phyloP scores from a whole-genome alignment of 2,797 vertebrate genomes.

The Coregonus ussuriensis region DNA sequence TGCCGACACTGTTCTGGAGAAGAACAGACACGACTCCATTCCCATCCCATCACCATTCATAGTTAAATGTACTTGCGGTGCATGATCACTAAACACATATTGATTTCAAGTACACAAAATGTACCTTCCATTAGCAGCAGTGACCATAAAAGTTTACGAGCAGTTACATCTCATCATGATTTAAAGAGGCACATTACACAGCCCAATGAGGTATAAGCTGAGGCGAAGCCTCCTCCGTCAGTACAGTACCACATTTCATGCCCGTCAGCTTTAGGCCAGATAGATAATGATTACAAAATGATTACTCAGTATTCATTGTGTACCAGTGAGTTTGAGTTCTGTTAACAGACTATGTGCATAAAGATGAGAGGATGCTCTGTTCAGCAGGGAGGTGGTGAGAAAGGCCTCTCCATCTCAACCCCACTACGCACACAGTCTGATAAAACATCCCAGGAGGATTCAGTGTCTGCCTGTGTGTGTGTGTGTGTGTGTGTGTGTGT shows the following conservation, averaged over 20 bases:
- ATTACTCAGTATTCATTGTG: neutral
- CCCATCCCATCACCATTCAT: neutral
- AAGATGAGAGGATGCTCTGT: neutral
- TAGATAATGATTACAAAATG: neutral
- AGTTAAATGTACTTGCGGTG: neutral
- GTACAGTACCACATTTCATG: neutral
- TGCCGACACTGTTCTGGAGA: neutral
- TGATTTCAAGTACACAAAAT: constrained; percentile 12
- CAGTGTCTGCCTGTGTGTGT: constrained; percentile 13
- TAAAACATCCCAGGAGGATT: constrained; percentile 14
- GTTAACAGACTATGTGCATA: neutral
- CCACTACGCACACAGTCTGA: neutral
- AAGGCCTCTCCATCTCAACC: constrained; percentile 4
- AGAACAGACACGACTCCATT: neutral
- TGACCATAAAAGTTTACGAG: constrained; percentile 9
- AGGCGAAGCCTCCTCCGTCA: neutral
- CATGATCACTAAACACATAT: neutral
- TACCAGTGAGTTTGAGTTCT: neutral
- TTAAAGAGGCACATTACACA: neutral
- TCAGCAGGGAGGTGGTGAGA: neutral
- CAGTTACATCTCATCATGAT: neutral
- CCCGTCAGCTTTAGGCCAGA: neutral
- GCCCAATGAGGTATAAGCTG: neutral
- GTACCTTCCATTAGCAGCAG: constrained; percentile 7
- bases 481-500: no score